Evolutionary conservation across 2,888 invertebrate species (phyloP).

Genomic region (Lochmaea capreae): DNA sequence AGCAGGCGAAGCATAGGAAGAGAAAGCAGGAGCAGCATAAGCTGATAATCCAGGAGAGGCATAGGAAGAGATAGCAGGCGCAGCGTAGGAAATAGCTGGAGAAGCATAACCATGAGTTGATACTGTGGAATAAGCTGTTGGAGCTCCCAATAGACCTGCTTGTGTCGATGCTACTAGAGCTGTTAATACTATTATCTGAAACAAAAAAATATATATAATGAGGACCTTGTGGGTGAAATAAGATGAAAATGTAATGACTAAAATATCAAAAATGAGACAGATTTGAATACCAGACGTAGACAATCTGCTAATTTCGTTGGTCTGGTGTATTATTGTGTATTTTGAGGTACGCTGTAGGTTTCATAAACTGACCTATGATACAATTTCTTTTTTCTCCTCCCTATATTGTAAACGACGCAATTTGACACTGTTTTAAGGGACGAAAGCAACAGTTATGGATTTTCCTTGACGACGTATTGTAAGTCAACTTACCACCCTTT

Average conservation of each 20-base stretch:
- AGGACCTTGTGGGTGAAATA: too few species aligned
- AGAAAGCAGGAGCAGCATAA: constrained; percentile 28
- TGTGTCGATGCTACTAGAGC: constrained; percentile 63
- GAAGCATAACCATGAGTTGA: constrained; percentile 43
- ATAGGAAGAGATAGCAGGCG: constrained; percentile 14
- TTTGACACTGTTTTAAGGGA: too few species aligned
- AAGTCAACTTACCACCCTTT: too few species aligned
- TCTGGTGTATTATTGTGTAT: too few species aligned
- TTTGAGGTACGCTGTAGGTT: too few species aligned
- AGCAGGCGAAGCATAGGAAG: constrained; percentile 43
- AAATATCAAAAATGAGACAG: not conserved
- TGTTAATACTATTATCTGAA: constrained; percentile 60
- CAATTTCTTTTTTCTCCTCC: too few species aligned
- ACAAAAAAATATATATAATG: constrained; percentile 2
- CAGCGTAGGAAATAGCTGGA: constrained; percentile 43
- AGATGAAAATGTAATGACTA: too few species aligned
- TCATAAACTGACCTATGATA: too few species aligned
- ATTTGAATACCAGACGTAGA: not conserved
- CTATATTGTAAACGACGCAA: too few species aligned
- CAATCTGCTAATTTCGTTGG: too few species aligned
- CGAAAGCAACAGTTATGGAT: too few species aligned
- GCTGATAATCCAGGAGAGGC: constrained; percentile 14
- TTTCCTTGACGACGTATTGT: too few species aligned
- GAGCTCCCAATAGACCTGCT: constrained; percentile 67
- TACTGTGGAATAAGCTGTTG: constrained; percentile 52